These are phyloP conservation scores for Hypsibius dujardini DNA, from an alignment of 1,140 invertebrate genomes.

Conservation along the genomic window DNA sequence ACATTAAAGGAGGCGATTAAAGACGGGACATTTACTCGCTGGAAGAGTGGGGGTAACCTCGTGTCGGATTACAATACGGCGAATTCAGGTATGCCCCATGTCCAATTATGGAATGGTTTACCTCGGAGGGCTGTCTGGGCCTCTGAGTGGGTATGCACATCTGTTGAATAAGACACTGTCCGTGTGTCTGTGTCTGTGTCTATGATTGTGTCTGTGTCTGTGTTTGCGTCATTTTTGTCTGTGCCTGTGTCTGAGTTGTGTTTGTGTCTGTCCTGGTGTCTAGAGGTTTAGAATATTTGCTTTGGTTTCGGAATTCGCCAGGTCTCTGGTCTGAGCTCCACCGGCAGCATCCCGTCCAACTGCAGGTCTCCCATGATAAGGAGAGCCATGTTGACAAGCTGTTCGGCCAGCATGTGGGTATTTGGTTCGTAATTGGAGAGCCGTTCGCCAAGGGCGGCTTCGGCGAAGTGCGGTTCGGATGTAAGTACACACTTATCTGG, in stretches of 20 bases:
- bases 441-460: background rate
- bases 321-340: conserved; percentile 2
- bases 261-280: too few relatives aligned
- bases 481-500: background rate
- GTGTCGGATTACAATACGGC: background rate
- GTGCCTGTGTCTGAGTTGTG: too few relatives aligned
- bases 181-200: too few relatives aligned
- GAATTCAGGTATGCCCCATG: background rate
- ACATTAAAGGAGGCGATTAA: background rate
- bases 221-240: too few relatives aligned
- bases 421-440: background rate
- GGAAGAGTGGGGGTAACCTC: background rate
- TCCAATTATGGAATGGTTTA: too few relatives aligned
- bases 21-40: background rate
- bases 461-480: background rate
- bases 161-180: too few relatives aligned
- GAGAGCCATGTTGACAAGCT: background rate
- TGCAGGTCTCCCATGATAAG: background rate
- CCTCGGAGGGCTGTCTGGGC: too few relatives aligned
- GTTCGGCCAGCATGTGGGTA: background rate
- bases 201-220: too few relatives aligned
- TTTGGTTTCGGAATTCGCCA: too few relatives aligned
- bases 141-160: too few relatives aligned
- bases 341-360: background rate
- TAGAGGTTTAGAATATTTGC: too few relatives aligned